Evolutionary conservation across 2,113 vertebrate genomes (phyloP), one percentile per base, ranked within the genome.

Genomic region (Rutilus rutilus): DNA sequence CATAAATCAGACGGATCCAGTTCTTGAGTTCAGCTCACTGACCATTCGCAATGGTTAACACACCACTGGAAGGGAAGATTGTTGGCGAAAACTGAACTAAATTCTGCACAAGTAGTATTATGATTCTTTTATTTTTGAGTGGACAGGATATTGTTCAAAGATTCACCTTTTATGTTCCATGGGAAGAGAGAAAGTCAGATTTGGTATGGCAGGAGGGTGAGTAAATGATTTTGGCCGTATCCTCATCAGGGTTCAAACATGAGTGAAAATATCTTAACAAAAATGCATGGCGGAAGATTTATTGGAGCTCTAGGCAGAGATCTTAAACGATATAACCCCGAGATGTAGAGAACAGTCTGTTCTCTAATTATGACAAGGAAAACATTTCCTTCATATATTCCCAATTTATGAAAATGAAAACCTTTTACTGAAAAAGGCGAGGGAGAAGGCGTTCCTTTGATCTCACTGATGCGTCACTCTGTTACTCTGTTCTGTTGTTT

Each of bases 401-500:
- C 30, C 74, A 39, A 81, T 39, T 76, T 85, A 84, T 78, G 60
- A 86, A 87, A 89, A 90, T 86, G 30, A 62, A 69, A 73, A 59
- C 21, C 33, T 79, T 62, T 83, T 33, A 79, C 30, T 71, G 30
- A 19, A 33, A 47, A 25, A 54, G n/a, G 25, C 7, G 21, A 62
- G 12, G 52, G 23, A 47, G 23, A 71, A 79, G 78, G 39, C 85
- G 64, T 52, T 73, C 85, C 81, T 93, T 91, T 93, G 89, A 92
- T 92, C 83, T 85, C 82, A 83, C 33, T 54, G 19, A 85, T 74
- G 83, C 57, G 83, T 77, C 78, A 87, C 86, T 91, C 88, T 91
- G 86, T 78, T 78, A 87, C 86, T 91, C 88, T 91, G 86, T 78
- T 82, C 77, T n/a, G 81, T 82, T 90, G 88, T 90, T 90, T 91